Conservation (phyloP, 2,113 vertebrate genomes). For the Gambusia affinis region DNA sequence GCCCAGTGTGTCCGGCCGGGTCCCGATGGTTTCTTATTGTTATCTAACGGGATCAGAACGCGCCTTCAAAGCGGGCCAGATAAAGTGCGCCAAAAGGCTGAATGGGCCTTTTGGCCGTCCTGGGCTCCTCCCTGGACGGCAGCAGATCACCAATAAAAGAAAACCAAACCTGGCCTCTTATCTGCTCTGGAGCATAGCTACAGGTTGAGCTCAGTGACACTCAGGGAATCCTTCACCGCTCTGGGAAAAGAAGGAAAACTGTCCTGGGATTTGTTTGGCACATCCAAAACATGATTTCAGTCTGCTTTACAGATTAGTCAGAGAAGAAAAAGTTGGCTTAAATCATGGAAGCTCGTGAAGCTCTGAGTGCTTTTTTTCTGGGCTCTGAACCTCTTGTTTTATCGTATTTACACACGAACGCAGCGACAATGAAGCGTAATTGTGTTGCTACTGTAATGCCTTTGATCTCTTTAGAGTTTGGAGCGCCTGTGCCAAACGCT, state of each 20-base stretch:
- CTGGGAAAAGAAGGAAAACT: neutral
- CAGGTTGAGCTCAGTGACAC: conserved; percentile 68
- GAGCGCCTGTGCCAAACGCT: conserved; percentile 66
- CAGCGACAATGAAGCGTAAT: conserved; percentile 64
- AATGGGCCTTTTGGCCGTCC: conserved; percentile 13
- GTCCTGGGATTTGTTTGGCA: neutral
- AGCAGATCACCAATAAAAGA: conserved; percentile 71
- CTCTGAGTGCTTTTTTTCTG: neutral
- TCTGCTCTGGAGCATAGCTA: conserved; percentile 71
- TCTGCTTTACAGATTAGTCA: neutral
- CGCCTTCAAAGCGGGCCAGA: conserved; percentile 78
- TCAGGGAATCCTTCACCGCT: neutral
- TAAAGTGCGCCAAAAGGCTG: conserved; percentile 66
- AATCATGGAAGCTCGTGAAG: neutral
- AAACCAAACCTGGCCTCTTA: conserved; percentile 51
- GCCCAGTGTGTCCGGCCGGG: conserved; percentile 65
- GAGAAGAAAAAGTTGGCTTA: neutral
- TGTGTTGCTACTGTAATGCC: conserved; percentile 79
- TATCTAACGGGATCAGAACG: conserved; percentile 58
- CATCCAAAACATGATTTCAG: neutral
- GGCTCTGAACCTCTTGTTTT: conserved; percentile 54
- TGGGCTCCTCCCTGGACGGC: conserved; percentile 22
- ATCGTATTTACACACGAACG: conserved; percentile 70
- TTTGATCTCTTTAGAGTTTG: conserved; percentile 76
- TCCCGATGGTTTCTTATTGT: conserved; percentile 59